A percentile compares a stretch with the other conserved stretches of the same genome.
phyloP scores from a whole-genome alignment of 2,888 invertebrate species.

The Apodemia hepburni region DNA sequence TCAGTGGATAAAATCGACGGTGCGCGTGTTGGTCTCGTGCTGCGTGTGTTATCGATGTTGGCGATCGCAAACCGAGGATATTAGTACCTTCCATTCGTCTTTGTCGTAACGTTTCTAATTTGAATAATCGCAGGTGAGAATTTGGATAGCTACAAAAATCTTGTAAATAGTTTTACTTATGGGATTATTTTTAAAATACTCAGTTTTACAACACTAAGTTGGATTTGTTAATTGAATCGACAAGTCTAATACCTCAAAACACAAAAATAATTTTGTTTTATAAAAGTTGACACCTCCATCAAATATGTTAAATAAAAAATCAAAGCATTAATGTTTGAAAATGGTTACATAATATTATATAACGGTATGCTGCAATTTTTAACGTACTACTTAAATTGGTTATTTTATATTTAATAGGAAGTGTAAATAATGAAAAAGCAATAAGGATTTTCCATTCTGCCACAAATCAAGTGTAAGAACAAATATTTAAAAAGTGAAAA shows the following conservation, averaged over 20 bases:
- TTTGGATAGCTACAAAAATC: constrained; percentile 26
- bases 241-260: too few species aligned
- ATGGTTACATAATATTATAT: too few species aligned
- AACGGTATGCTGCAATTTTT: too few species aligned
- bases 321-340: neutral
- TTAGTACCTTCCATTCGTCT: constrained; percentile 78
- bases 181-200: too few species aligned
- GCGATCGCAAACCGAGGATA: constrained; percentile 70
- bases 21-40: constrained; percentile 64
- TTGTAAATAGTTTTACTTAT: too few species aligned
- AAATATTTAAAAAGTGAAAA: constrained; percentile 76
- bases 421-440: neutral
- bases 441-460: constrained; percentile 68
- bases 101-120: constrained; percentile 77
- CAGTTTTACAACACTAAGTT: too few species aligned
- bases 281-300: too few species aligned
- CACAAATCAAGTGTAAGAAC: constrained; percentile 78
- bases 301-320: neutral
- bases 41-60: constrained; percentile 54
- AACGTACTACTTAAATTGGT: too few species aligned
- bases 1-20: constrained; percentile 63
- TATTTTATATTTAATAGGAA: neutral
- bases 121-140: constrained; percentile 79
- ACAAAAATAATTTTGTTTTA: too few species aligned
- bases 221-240: too few species aligned